Conservation (phyloP, 2,797 vertebrate species). For the Pseudochromis fuscus region DNA sequence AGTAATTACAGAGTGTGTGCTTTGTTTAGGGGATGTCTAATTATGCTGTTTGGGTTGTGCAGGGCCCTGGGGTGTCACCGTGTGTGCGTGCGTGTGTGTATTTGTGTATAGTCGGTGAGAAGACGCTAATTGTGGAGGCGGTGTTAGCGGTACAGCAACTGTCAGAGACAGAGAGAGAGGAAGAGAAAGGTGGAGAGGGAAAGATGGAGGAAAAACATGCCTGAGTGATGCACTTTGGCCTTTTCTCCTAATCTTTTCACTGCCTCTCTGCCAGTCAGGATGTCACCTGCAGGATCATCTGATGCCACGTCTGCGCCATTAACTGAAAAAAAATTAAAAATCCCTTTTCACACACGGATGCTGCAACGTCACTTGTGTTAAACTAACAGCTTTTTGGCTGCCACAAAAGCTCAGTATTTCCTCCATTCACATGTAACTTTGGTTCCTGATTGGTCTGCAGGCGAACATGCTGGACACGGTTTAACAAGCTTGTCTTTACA, state of each 20-base stretch:
- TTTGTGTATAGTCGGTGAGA: constrained; percentile 60
- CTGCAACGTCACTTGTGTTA: not conserved
- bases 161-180: constrained; percentile 63
- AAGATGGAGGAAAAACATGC: constrained; percentile 39
- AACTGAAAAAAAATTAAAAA: too few species aligned
- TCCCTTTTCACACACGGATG: constrained; percentile 1
- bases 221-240: constrained; percentile 51
- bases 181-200: constrained; percentile 26
- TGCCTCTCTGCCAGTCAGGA: constrained; percentile 36
- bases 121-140: constrained; percentile 82
- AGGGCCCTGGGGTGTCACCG: constrained; percentile 78
- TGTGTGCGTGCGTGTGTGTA: constrained; percentile 39
- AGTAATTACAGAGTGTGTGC: constrained; percentile 88
- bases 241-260: constrained; percentile 44
- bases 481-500: not conserved
- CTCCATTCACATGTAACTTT: not conserved
- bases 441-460: not conserved
- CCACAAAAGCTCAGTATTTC: constrained; percentile 8
- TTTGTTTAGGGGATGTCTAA: constrained; percentile 88
- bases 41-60: constrained; percentile 86
- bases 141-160: constrained; percentile 79
- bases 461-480: not conserved
- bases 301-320: constrained; percentile 15
- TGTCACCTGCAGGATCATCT: constrained; percentile 12
- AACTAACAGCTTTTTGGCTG: constrained; percentile 12